Percentiles rank a stretch among this genome's conserved stretches.
Evolutionary conservation across 2,113 vertebrate species (phyloP).

Genomic region (Carettochelys insculpta): DNA sequence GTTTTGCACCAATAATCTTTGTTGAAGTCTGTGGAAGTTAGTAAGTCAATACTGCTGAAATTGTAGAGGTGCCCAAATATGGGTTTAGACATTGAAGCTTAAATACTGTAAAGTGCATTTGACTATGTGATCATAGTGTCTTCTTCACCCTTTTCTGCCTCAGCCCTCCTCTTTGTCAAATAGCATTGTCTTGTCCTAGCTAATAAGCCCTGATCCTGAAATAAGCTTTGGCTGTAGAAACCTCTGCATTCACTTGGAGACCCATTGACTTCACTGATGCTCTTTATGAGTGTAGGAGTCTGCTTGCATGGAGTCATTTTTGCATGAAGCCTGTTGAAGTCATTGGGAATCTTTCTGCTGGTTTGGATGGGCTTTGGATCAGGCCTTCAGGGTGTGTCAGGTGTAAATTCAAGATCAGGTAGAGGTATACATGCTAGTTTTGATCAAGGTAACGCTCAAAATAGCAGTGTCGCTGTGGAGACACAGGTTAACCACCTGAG

Average conservation of each 20-base stretch:
- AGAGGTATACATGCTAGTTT: not conserved
- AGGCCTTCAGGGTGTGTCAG: not conserved
- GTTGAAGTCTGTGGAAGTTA: not conserved
- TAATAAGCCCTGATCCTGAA: not conserved
- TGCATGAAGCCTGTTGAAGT: not conserved
- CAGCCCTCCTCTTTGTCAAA: not conserved
- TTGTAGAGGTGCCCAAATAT: not conserved
- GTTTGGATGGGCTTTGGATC: not conserved
- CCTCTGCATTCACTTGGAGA: not conserved
- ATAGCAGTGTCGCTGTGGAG: not conserved
- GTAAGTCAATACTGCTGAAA: not conserved
- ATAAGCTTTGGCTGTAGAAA: accelerated
- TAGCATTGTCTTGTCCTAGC: not conserved
- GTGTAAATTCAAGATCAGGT: not conserved
- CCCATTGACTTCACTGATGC: accelerated
- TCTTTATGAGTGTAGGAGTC: not conserved
- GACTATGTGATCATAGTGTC: not conserved
- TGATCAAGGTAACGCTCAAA: not conserved
- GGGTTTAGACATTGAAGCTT: not conserved
- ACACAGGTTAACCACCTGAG: not conserved
- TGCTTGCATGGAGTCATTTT: not conserved
- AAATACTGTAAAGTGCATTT: not conserved
- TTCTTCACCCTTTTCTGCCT: accelerated
- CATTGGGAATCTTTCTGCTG: not conserved
- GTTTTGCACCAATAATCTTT: not conserved